Conservation (phyloP, 1,140 invertebrate species). For the Drosophila ananassae region DNA sequence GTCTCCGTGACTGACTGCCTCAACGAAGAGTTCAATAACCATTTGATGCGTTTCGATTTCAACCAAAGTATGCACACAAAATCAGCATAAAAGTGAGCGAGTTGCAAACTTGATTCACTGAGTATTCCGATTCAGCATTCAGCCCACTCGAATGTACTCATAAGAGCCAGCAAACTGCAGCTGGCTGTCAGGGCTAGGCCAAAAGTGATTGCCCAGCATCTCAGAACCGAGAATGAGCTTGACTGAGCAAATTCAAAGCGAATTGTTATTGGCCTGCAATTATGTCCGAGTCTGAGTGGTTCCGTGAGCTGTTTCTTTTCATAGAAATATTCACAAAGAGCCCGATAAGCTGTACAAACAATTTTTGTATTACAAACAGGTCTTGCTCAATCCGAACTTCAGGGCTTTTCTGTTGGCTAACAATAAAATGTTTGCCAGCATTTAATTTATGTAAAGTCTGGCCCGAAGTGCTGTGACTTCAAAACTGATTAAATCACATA, state of each 20-base stretch:
- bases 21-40: conserved; percentile 67
- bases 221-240: conserved; percentile 25
- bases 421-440: conserved; percentile 18
- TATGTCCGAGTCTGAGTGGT: conserved; percentile 8
- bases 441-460: conserved; percentile 32
- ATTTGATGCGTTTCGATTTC: conserved; percentile 68
- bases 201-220: conserved; percentile 58
- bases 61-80: conserved; percentile 53
- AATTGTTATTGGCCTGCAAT: conserved; percentile 8
- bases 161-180: conserved; percentile 38
- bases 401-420: conserved; percentile 25
- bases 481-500: conserved; percentile 33
- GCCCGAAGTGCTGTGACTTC: conserved; percentile 2
- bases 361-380: conserved; percentile 4
- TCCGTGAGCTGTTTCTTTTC: not conserved
- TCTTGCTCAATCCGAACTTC: conserved; percentile 17
- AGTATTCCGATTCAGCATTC: conserved; percentile 5
- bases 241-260: not conserved
- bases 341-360: conserved; percentile 2
- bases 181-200: conserved; percentile 68
- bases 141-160: conserved; percentile 31
- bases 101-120: conserved; percentile 51
- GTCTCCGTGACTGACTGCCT: conserved; percentile 23
- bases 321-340: conserved; percentile 9
- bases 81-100: conserved; percentile 74